These are phyloP conservation scores for Lutraria rhynchaena DNA, from an alignment of 1,140 invertebrate genomes.

Conservation along the genomic window DNA sequence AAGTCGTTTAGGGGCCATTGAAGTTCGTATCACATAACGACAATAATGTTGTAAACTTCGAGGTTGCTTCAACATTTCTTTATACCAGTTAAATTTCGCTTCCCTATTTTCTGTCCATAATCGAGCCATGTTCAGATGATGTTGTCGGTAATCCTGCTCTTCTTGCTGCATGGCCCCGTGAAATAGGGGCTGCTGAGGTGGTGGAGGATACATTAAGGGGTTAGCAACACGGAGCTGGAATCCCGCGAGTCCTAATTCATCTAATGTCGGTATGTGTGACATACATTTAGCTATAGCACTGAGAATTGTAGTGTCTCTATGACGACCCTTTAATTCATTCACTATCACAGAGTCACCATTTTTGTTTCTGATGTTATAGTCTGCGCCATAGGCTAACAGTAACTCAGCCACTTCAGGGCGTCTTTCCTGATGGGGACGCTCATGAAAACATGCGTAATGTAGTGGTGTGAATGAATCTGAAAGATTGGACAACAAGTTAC, in stretches of 20 bases:
- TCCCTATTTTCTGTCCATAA: constrained; percentile 55
- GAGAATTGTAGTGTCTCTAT: constrained; percentile 71
- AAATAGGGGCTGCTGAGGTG: constrained; percentile 9
- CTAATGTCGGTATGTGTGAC: constrained; percentile 67
- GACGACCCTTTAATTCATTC: constrained; percentile 68
- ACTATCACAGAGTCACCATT: constrained; percentile 70
- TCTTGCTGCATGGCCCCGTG: constrained; percentile 34
- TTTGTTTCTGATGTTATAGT: constrained; percentile 72
- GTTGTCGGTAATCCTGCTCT: constrained; percentile 19
- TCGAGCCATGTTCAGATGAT: constrained; percentile 46
- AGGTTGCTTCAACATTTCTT: constrained; percentile 66
- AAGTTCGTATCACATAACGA: constrained; percentile 72
- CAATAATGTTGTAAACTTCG: constrained; percentile 79
- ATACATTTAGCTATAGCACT: constrained; percentile 74
- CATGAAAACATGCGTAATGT: constrained; percentile 79
- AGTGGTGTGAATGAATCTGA: constrained; percentile 73
- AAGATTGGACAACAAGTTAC: constrained; percentile 30
- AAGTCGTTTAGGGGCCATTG: constrained; percentile 68
- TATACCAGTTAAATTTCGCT: constrained; percentile 74
- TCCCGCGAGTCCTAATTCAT: constrained; percentile 62
- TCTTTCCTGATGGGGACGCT: constrained; percentile 67
- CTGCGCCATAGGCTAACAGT: constrained; percentile 78
- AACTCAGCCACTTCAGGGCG: constrained; percentile 75
- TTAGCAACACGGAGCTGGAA: not conserved
- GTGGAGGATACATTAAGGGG: constrained; percentile 28